Evolutionary conservation across 2,113 vertebrate species (phyloP), one percentile per base, ranked within the genome.

Genomic region (Ursus arctos): DNA sequence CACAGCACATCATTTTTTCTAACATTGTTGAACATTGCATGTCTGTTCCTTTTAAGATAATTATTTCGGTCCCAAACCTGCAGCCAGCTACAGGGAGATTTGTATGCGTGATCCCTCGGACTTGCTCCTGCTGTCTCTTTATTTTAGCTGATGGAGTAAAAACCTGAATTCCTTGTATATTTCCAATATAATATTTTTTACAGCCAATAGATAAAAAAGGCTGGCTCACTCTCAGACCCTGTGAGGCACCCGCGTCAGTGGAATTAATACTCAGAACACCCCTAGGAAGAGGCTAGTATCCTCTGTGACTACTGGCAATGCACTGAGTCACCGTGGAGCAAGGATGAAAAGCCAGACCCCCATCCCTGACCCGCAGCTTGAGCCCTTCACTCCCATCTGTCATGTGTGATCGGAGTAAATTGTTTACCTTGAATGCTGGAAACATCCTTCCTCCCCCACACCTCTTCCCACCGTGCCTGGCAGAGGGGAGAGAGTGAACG

Each of bases 11-110:
- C 51, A 76, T 65, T 93, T 93, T 82, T 61, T 90, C 69, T 92
- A 92, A 59, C 53, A 61, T 82, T 33, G 31, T 74, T 79, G 77
- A 77, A 84, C 55, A 69, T 18, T 80, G 71, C 77, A 85, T n/a
- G 6, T 76, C n/a, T 53, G 4, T 33, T 91, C 36, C 59, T 88
- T 91, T 93, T 81, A 65, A 61, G 87, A 69, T 43, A 88, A 69
- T 74, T 2, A 53, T 31, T 95, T 97, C 79, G 92, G 26, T 84
- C 81, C 36, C 51, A 96, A 57, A 76, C 2, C 28, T 72, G 43
- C 4, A 88, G 49, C 21, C 55, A 76, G 1, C 26, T 76, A n/a
- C 36, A 88, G 7, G 49, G 47, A 55, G 85, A 82, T 33, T 95
- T 57, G 83, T 71, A 63, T 47, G 51, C 6, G 16, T 15, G 28